A percentile compares a stretch with the other conserved stretches of the same genome.
These are phyloP conservation scores for Esox lucius DNA, from an alignment of 2,797 vertebrate species.

Conservation along the genomic window DNA sequence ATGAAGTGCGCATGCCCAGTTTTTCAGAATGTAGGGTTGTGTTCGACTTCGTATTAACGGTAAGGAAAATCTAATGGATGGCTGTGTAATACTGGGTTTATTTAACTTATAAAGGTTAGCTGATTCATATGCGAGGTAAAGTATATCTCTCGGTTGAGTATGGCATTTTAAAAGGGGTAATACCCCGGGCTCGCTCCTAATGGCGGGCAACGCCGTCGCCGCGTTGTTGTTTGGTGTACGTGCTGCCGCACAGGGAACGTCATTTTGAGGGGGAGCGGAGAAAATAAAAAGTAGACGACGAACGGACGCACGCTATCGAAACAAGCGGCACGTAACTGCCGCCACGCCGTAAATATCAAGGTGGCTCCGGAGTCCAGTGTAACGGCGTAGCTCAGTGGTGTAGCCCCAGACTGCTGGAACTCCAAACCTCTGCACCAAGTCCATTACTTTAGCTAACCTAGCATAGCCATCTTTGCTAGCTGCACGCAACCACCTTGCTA, in stretches of 20 bases:
- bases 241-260: constrained; percentile 82
- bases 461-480: constrained; percentile 2
- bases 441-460: background rate
- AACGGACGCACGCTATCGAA: constrained; percentile 70
- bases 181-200: constrained; percentile 57
- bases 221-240: constrained; percentile 74
- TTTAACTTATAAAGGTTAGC: background rate
- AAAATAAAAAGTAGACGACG: constrained; percentile 70
- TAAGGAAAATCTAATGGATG: constrained; percentile 58
- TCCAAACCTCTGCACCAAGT: background rate
- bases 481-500: background rate
- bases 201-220: constrained; percentile 72
- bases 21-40: constrained; percentile 68
- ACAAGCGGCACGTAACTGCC: constrained; percentile 66
- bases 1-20: constrained; percentile 73
- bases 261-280: constrained; percentile 78
- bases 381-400: background rate
- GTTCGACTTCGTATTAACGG: constrained; percentile 74
- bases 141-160: background rate
- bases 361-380: constrained; percentile 21
- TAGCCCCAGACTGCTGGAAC: background rate
- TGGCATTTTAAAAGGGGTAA: constrained; percentile 30
- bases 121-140: background rate
- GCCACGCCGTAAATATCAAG: constrained; percentile 58
- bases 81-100: background rate